Base-by-base conservation (phyloP, 2,888 invertebrate genomes). In the Auanema freiburgensis region DNA sequence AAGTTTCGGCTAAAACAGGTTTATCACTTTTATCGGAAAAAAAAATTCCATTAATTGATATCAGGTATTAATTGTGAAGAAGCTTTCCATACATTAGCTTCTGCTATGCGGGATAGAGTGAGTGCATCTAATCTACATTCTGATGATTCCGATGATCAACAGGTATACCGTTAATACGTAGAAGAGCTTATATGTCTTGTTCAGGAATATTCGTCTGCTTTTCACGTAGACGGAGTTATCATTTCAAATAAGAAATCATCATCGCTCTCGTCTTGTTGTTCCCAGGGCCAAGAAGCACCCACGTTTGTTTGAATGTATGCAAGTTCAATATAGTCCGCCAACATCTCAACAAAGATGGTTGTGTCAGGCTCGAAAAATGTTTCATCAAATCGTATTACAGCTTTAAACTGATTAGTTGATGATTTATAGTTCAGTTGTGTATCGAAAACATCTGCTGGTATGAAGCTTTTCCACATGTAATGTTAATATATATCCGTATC, bases 1-100 rank as follows among this genome's bases (percentile, higher is more conserved):
- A 83, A 70, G 83, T 83, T 6, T 79, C 79, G 43, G 83, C 83
- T 16, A 83, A 83, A 69, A 84, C 83, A 24, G 83, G 83, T 71
- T 44, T 16, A 51, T 16, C 23, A 4, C 6, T 21, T 16, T 5
- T 5, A 52, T 52, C 10, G 53, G 2, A 52, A 6, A n/a, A 24
- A 5, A 24, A 5, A 18, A 46, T 46, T 46, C 8, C 6, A 5
- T 46, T 3, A 46, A 21, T 46, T 8, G 6, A 46, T 46, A 46
- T 46, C 41, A 72, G 72, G 73, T 16, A 83, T 83, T 54, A 82
- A 83, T 66, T 75, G 78, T 63, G 83, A 83, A 16, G 83, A 83
- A 65, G 83, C 83, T 11, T 83, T 83, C 65, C 66, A 67, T 21
- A 83, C 83, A 12, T 64, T 81, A 52, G 83, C 83, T 1, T 72